These are phyloP conservation scores for Pangasius mekongensis DNA, from an alignment of 2,797 vertebrate species.

Conservation along the genomic window DNA sequence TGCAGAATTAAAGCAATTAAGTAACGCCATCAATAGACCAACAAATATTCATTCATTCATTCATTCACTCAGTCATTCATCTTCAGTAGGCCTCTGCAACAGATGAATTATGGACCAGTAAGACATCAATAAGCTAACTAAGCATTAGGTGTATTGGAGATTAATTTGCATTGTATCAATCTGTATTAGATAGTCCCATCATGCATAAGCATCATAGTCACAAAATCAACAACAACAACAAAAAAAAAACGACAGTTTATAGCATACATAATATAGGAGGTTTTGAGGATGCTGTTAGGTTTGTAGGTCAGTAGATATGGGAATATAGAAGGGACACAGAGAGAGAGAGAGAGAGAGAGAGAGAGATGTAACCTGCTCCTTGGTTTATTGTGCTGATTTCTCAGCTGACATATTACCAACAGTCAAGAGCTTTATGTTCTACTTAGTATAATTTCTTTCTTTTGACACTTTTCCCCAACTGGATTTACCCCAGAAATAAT, in stretches of 20 bases:
- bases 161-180: not conserved
- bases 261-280: not conserved
- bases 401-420: not conserved
- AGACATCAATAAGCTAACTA: not conserved
- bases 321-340: conserved; percentile 43
- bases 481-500: not conserved
- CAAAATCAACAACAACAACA: not conserved
- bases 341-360: not conserved
- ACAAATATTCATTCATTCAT: not conserved
- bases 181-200: not conserved
- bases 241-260: not conserved
- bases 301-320: conserved; percentile 63
- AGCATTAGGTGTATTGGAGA: not conserved
- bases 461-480: not conserved
- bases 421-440: not conserved
- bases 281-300: conserved; percentile 48
- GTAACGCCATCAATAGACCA: not conserved
- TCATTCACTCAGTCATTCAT: not conserved
- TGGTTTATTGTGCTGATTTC: conserved; percentile 7
- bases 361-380: conserved; percentile 21
- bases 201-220: not conserved
- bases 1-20: not conserved
- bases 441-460: not conserved
- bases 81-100: not conserved
- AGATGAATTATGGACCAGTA: not conserved